phyloP scores from a whole-genome alignment of 2,113 vertebrate genomes.

The Stomatorhinus ivindoensis region DNA sequence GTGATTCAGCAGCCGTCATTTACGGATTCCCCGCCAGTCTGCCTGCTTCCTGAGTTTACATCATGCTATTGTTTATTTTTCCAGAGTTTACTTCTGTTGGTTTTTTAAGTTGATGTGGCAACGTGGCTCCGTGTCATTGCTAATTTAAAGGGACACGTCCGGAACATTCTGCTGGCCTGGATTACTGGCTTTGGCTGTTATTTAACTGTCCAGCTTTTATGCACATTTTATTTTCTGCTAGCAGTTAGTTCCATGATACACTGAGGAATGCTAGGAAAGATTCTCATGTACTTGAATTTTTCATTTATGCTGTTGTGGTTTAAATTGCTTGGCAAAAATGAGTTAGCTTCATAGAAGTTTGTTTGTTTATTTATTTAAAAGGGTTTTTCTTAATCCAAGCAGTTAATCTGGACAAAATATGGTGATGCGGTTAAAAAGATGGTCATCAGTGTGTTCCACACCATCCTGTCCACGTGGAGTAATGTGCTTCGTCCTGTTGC shows the following conservation, averaged over 20 bases:
- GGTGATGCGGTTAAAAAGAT: neutral
- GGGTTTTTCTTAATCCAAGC: neutral
- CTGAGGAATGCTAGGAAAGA: neutral
- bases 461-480: neutral
- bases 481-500: neutral
- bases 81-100: slow-evolving; percentile 9
- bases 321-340: neutral
- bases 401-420: neutral
- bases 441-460: neutral
- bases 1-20: neutral
- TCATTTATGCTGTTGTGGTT: neutral
- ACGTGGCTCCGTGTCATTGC: neutral
- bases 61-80: slow-evolving; percentile 14
- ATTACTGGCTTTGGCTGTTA: neutral
- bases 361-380: neutral
- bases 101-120: slow-evolving; percentile 1
- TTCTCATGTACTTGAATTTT: neutral
- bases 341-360: neutral
- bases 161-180: neutral
- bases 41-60: neutral
- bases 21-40: neutral
- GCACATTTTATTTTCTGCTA: neutral
- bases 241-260: neutral
- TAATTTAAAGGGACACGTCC: neutral
- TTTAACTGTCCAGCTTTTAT: neutral